Evolutionary conservation across 2,797 vertebrate species (phyloP), one percentile per base, ranked within the genome.

Genomic region (Nannoperca obscura): DNA sequence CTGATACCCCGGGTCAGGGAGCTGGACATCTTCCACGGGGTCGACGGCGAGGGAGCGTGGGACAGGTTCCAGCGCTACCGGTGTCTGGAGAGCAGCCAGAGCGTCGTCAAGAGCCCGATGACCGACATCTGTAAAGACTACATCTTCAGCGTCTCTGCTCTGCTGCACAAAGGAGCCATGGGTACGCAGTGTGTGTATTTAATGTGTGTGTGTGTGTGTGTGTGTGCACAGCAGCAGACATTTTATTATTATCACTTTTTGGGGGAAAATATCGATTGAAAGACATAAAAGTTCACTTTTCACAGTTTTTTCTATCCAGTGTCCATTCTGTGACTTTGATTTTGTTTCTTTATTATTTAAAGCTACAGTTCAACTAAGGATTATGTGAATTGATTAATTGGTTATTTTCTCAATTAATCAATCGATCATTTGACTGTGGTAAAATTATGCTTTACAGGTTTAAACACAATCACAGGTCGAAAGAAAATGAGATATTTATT

Each of bases 31-130:
- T 99, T 99, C 90, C 94, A 95, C 0, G 97, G 96, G 77, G 85
- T 90, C 12, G 92, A 96, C 0, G 96, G 96, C 0, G 95, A 96
- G 3, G 96, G 92, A 0, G 96, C 94, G 85, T 99, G 97, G 97
- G 97, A 99, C 74, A 99, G 96, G 55, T 99, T 99, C 85, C 96
- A 97, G 89, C 96, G 97, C 82, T 99, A 99, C 90, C 95, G 98
- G 54, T 99, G 98, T 78, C 90, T 98, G 90, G 98, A 99, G 91
- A 97, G 96, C 90, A 99, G 98, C 93, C 95, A 97, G 84, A 98
- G 96, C 0, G 97, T 99, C 40, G 94, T 98, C 69, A 99, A 99
- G 90, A 97, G 96, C 20, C 97, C 97, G 0, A 94, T 97, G 96
- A 98, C 97, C 0, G 96, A 98, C 12, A 97, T 99, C 91, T 99